Evolutionary conservation across 2,113 vertebrate species (phyloP), one percentile per base, ranked within the genome.

Genomic region (Hippocampus abdominalis): DNA sequence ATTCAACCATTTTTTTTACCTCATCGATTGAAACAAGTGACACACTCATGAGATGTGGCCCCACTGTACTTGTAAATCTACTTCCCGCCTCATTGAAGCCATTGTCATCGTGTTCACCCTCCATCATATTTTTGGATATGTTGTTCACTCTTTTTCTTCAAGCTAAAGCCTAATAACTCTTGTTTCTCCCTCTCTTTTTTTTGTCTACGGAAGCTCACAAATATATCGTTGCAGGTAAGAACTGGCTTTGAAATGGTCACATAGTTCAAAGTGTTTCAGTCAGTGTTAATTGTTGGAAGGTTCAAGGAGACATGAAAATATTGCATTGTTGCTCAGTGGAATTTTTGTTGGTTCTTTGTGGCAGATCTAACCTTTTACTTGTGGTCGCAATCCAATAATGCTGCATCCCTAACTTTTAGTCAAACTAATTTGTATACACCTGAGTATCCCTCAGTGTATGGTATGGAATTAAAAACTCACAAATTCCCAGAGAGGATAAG

Each of bases 151-250:
- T 65, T 64, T 59, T 72, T 27, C 51, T 67, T 63, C 23, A 46
- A 23, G 48, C 15, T 81, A 76, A 72, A 59, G 62, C 60, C 16
- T 53, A 40, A 85, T 84, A 81, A 90, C 86, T 78, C 39, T 74
- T 69, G 69, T 76, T 53, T 75, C 66, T 68, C n/a, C 57, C n/a
- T 53, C 51, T 4, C n/a, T 69, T 59, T 56, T 36, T 32, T 66
- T 70, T 70, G 40, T 44, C 92, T 81, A 90, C 91, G 77, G 90
- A 94, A 95, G 94, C 93, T 85, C 93, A 93, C 90, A 95, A 89
- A 92, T 94, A 92, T 84, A 89, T 93, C 68, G 82, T 88, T 76
- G 93, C 94, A 89, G 94, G 94, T 94, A 94, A 94, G 94, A 77
- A 70, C 54, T 70, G 10, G 72, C 80, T 79, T 71, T 36, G 1